Base-by-base conservation (phyloP, 1,140 invertebrate genomes). In the Spodoptera litura region DNA sequence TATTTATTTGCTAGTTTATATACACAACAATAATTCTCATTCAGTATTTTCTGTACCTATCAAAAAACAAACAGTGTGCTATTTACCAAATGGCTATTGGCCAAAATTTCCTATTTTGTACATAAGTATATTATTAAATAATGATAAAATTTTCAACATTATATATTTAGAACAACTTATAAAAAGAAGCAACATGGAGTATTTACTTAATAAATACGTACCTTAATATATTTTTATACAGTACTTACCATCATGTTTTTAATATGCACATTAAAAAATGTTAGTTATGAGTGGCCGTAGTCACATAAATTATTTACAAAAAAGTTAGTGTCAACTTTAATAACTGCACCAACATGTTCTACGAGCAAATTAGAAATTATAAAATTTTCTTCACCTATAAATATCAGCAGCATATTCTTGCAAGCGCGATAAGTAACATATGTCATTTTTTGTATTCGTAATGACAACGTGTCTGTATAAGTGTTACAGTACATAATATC, bases 361-460 rank as follows among this genome's bases (percentile, higher is more conserved):
- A 56, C 51, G 62, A 55, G 61, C 49, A 77, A 77, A 77, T 77
- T 66, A 77, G 62, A 58, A 77, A 62, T 77, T 31, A 56, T 44
- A 56, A 55, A 68, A 38, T 68, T 70, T 66, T 55, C 58, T 56
- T 68, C 25, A 49, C 74, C 27, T 66, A 49, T 66, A 77, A 79
- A 79, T 56, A 75, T 56, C 62, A 61, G 8, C 27, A 38, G 38
- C 53, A 38, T 59, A 70, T 58, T 58, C 52, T 61, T 75, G 80
- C 81, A 76, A 70, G 76, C 31, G 55, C 71, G 86, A 85, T 85
- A 85, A 83, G 62, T 77, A 81, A 86, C 87, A 88, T 83, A 78
- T 85, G 83, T 85, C 72, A 49, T 51, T 61, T 75, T 75, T 75
- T 73, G 71, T 64, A 75, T 64, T 53, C 25, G 25, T 53, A 62